Base-by-base conservation (phyloP, 1,140 invertebrate species). In the Lepeophtheirus salmonis region DNA sequence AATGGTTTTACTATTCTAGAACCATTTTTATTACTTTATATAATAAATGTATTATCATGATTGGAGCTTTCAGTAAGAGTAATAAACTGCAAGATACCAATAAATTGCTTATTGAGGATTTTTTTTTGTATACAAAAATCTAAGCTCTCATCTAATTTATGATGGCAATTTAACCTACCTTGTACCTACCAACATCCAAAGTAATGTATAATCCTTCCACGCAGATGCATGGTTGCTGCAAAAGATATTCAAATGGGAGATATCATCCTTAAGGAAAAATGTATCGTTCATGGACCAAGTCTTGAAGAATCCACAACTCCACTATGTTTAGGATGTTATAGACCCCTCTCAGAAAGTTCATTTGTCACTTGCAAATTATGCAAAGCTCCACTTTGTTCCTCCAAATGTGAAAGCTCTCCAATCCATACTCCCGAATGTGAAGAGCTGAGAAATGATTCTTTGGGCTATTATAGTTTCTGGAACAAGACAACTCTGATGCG, bases 271-370 rank as follows among this genome's bases (percentile, higher is more conserved):
- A 74, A 75, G 6, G 83, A 86, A 69, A 67, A 72, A 24, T 81
- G 83, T 0, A 80, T 85, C 61, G 77, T 79, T 10, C 73, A 80
- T 24, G 84, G 84, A 20, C 84, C 84, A 0, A 86, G 86, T 72
- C 74, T 77, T n/a, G 77, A 75, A n/a, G 30, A 41, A n/a, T 41
- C 30, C 22, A 77, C 77, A 24, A 72, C 71, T n/a, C 72, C 80
- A 3, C 74, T 81, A 30, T 87, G 84, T 68, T 72, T 86, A 3
- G 78, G 79, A 2, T 87, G 84, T 66, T 82, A 82, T 66, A 6
- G 30, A 41, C 30, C 30, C 30, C 30, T 41, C 30, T n/a, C n/a
- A n/a, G 30, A 6, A 10, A 41, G 6, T 41, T n/a, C n/a, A n/a
- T n/a, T 41, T n/a, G n/a, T 41, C n/a, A 6, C 30, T n/a, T 41